Conservation (phyloP, 2,113 vertebrate species). For the Xenopus borealis region DNA sequence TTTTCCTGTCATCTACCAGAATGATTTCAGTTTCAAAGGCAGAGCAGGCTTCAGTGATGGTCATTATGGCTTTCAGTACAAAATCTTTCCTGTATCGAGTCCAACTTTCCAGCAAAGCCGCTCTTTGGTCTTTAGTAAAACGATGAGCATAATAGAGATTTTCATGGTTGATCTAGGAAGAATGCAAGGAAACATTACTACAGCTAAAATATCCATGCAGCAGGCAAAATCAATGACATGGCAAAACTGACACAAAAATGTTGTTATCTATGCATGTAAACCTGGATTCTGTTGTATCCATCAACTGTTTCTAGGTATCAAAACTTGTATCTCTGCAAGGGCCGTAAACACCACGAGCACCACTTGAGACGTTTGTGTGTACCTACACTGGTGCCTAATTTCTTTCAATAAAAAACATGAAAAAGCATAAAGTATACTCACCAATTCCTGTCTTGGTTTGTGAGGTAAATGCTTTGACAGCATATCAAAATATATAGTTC, state of each 20-base stretch:
- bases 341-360: too few relatives aligned
- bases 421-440: constrained; percentile 58
- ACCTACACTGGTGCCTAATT: too few relatives aligned
- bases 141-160: constrained; percentile 63
- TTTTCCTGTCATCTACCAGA: constrained; percentile 65
- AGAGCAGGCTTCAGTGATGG: constrained; percentile 72
- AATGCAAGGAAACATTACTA: neutral
- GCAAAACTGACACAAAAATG: too few relatives aligned
- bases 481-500: constrained; percentile 77
- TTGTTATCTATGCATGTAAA: too few relatives aligned
- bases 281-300: too few relatives aligned
- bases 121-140: constrained; percentile 66
- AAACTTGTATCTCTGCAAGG: too few relatives aligned
- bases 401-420: too few relatives aligned
- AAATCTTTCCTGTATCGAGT: constrained; percentile 67
- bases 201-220: neutral
- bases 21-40: constrained; percentile 66
- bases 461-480: constrained; percentile 78
- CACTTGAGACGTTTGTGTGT: too few relatives aligned
- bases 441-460: constrained; percentile 76
- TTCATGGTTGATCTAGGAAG: constrained; percentile 71
- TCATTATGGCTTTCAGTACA: constrained; percentile 61
- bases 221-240: too few relatives aligned
- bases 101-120: constrained; percentile 65
- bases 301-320: too few relatives aligned